phyloP scores from a whole-genome alignment of 2,113 vertebrate species.

The Saccopteryx bilineata region DNA sequence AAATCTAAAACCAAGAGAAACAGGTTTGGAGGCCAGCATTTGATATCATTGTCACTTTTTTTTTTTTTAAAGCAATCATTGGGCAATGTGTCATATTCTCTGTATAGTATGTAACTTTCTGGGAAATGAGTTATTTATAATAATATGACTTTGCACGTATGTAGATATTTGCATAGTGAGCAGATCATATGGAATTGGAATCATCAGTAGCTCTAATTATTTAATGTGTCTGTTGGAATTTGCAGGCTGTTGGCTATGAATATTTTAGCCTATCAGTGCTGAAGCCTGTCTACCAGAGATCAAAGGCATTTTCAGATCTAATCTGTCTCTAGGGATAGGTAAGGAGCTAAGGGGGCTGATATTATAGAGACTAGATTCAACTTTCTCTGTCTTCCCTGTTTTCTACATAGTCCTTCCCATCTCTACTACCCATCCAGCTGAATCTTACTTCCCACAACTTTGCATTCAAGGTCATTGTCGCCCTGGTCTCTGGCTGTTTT shows the following conservation, averaged over 20 bases:
- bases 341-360: not conserved
- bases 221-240: constrained; percentile 45
- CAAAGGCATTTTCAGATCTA: constrained; percentile 63
- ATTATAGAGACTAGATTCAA: not conserved
- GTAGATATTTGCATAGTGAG: constrained; percentile 84
- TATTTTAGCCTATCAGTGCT: constrained; percentile 49
- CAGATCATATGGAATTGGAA: constrained; percentile 79
- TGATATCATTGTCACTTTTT: constrained; percentile 46
- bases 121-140: constrained; percentile 85
- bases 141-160: constrained; percentile 59
- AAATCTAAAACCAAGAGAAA: constrained; percentile 34
- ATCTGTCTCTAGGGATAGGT: not conserved
- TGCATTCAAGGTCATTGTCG: constrained; percentile 51
- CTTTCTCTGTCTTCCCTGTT: not conserved
- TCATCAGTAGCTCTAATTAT: constrained; percentile 19
- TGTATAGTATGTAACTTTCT: constrained; percentile 75
- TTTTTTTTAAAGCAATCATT: constrained; percentile 82
- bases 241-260: not conserved
- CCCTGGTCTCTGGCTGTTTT: constrained; percentile 12
- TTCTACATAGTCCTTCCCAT: not conserved
- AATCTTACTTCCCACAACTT: not conserved
- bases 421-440: not conserved
- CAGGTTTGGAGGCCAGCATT: not conserved
- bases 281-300: constrained; percentile 34
- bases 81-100: constrained; percentile 86